A percentile compares a stretch with the other conserved stretches of the same genome.
These are phyloP conservation scores for Chromobotia macracanthus DNA, from an alignment of 2,797 vertebrate genomes.

Conservation along the genomic window DNA sequence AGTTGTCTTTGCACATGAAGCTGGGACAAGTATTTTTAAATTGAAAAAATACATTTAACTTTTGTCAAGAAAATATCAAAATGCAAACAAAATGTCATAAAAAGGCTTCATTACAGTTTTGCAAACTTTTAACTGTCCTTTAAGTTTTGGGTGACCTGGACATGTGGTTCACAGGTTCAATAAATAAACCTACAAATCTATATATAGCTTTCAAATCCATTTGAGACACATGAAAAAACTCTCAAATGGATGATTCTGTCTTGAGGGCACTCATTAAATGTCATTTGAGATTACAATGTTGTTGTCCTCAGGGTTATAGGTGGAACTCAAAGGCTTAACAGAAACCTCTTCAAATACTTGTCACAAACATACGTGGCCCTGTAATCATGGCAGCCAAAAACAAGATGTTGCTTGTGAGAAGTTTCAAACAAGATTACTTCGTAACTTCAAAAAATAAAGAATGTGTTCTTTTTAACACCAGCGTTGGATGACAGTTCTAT, in stretches of 20 bases:
- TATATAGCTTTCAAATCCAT: conserved; percentile 3
- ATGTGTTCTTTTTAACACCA: neutral
- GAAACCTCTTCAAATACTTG: neutral
- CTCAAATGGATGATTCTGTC: neutral
- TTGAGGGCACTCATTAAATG: neutral
- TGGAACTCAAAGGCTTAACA: neutral
- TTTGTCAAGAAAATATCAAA: too few species aligned
- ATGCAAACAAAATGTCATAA: too few species aligned
- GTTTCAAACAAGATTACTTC: conserved; percentile 3
- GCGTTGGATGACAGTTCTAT: conserved; percentile 26
- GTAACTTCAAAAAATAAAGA: conserved; percentile 25
- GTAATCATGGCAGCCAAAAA: neutral
- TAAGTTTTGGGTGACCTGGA: neutral
- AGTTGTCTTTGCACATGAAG: too few species aligned
- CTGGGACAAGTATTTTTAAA: too few species aligned
- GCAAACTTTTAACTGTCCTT: neutral
- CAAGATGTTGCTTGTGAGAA: neutral
- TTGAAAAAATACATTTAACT: too few species aligned
- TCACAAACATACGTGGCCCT: neutral
- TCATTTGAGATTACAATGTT: conserved; percentile 7
- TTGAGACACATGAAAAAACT: neutral
- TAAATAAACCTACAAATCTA: conserved; percentile 7
- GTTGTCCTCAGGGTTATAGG: conserved; percentile 6
- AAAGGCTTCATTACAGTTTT: too few species aligned
- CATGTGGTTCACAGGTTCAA: neutral